Evolutionary conservation across 2,888 invertebrate genomes (phyloP).

Genomic region (Ernsta delagoae): DNA sequence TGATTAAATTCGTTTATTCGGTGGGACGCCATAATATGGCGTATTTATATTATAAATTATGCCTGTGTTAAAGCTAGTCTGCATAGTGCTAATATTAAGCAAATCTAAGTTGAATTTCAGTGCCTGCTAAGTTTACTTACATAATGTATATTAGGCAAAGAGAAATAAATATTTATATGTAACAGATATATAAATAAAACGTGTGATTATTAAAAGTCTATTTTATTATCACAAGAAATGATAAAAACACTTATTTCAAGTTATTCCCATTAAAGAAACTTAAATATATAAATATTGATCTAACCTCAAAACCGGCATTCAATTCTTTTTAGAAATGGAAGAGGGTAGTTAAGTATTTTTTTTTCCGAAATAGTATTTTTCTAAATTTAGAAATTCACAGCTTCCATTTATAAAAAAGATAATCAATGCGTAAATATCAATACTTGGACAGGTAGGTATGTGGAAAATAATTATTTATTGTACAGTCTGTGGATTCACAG

Average conservation of each 20-base stretch:
- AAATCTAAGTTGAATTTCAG: slow-evolving; percentile 37
- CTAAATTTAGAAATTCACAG: slow-evolving; percentile 12
- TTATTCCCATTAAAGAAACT: slow-evolving; percentile 30
- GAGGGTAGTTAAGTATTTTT: not conserved
- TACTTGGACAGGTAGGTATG: not conserved
- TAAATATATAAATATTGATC: slow-evolving; percentile 37
- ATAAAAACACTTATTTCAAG: slow-evolving; percentile 41
- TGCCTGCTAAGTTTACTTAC: slow-evolving; percentile 38
- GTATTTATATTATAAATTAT: slow-evolving; percentile 8
- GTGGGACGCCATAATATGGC: slow-evolving; percentile 8
- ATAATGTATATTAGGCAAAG: slow-evolving; percentile 20
- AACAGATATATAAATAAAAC: slow-evolving; percentile 40
- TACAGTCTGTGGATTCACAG: no score
- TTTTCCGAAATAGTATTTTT: not conserved
- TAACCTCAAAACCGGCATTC: slow-evolving; percentile 20
- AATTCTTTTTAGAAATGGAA: slow-evolving; percentile 21
- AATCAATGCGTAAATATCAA: slow-evolving; percentile 11
- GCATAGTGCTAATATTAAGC: slow-evolving; percentile 34
- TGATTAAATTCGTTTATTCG: not conserved
- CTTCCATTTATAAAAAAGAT: slow-evolving; percentile 16
- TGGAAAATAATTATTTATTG: no score
- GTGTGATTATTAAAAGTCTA: slow-evolving; percentile 43
- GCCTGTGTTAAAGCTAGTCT: slow-evolving; percentile 44
- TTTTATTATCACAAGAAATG: slow-evolving; percentile 52
- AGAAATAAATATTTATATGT: slow-evolving; percentile 29